Evolutionary conservation across 2,888 invertebrate genomes (phyloP).

Genomic region (Cheilosia pagana): DNA sequence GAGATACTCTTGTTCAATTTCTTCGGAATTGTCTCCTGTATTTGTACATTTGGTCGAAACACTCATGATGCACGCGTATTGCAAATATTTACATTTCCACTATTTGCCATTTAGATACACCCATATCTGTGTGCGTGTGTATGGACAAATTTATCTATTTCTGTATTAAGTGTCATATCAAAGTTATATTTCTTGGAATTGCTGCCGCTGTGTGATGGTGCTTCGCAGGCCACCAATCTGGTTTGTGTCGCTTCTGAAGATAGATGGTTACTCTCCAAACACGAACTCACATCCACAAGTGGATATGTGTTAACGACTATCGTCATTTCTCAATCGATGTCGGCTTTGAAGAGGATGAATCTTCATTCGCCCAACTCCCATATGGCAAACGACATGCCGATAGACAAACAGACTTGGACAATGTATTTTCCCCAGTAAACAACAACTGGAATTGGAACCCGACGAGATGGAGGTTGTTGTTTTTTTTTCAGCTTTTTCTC

Average conservation of each 20-base stretch:
- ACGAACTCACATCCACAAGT: not conserved
- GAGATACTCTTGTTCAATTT: conserved; percentile 57
- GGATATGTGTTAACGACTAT: conserved; percentile 38
- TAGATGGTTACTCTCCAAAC: not conserved
- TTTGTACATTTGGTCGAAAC: conserved; percentile 63
- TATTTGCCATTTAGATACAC: conserved; percentile 30
- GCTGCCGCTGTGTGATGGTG: not conserved
- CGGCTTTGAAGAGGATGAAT: conserved; percentile 36
- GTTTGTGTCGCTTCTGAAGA: conserved; percentile 36
- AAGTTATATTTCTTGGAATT: conserved; percentile 54
- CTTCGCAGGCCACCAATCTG: conserved; percentile 20
- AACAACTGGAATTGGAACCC: conserved; percentile 24
- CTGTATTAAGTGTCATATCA: conserved; percentile 33
- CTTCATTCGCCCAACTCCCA: conserved; percentile 14
- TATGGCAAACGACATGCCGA: conserved; percentile 1
- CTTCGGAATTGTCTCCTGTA: conserved; percentile 54
- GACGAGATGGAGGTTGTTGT: conserved; percentile 30
- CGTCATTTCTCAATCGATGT: conserved; percentile 53
- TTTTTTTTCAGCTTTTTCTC: conserved; percentile 24
- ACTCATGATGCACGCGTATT: conserved; percentile 35
- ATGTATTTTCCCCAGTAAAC: conserved; percentile 22
- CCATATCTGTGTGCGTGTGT: not conserved
- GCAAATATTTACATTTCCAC: conserved; percentile 65
- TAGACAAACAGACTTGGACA: not conserved
- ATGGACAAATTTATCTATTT: conserved; percentile 39